phyloP scores from a whole-genome alignment of 1,140 invertebrate species.

The Aphidius ervi region DNA sequence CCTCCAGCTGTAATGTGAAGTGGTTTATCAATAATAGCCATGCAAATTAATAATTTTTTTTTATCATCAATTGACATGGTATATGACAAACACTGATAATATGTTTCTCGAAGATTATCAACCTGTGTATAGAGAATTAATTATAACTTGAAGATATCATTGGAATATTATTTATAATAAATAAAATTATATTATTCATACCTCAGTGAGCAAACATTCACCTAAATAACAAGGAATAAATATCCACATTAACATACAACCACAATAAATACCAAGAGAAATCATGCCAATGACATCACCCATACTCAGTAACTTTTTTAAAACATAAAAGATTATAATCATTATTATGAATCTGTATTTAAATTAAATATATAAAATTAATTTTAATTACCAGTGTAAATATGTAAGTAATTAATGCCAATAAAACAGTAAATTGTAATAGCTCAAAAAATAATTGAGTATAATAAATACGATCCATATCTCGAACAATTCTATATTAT shows the following conservation, averaged over 20 bases:
- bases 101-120: slow-evolving; percentile 4
- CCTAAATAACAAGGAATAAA: not conserved
- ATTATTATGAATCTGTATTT: too few relatives aligned
- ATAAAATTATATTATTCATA: not conserved
- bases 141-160: too few relatives aligned
- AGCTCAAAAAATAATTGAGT: not conserved
- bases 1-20: slow-evolving; percentile 16
- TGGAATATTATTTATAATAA: too few relatives aligned
- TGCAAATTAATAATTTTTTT: slow-evolving; percentile 17
- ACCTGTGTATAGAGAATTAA: not conserved
- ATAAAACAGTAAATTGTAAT: not conserved
- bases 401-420: too few relatives aligned
- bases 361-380: too few relatives aligned
- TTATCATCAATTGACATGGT: not conserved
- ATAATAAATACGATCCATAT: not conserved
- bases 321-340: too few relatives aligned
- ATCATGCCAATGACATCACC: not conserved
- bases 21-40: slow-evolving; percentile 8
- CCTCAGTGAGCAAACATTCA: not conserved
- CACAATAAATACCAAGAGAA: not conserved
- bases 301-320: not conserved
- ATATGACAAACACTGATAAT: slow-evolving; percentile 16
- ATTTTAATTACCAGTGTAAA: too few relatives aligned
- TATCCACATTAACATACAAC: not conserved
- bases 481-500: not conserved